Base-by-base conservation (phyloP, 2,797 vertebrate genomes). In the Tadarida brasiliensis region DNA sequence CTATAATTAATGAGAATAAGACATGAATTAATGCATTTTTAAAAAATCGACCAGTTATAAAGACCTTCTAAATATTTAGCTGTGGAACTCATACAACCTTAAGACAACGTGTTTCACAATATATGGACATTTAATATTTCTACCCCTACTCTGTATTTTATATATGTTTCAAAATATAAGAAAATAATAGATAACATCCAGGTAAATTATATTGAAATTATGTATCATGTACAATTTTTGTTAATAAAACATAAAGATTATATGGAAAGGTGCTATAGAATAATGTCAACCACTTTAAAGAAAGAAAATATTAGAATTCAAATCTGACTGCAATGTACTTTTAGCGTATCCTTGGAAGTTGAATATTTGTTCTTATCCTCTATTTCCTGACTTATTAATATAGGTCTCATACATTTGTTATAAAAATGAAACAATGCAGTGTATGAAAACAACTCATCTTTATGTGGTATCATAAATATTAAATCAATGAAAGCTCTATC, bases 51-150 rank as follows among this genome's bases (percentile, higher is more conserved):
- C 10, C 14, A 63, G 44, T 78, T 20, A 68, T 77, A 84, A 61
- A 76, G 3, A 76, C 30, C 86, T 93, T 81, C 44, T 65, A 56
- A 88, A 70, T 95, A 85, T 44, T 89, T 68, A 86, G 28, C 24
- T 54, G 28, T 74, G 67, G 28, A 73, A 89, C 8, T 89, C n/a
- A 35, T 49, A 15, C 8, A 44, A 57, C 2, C 11, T 95, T 63
- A 92, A 83, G 28, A 63, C 14, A 89, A 14, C 20, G 65, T 73
- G 11, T 63, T 90, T 59, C 14, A 59, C 12, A 65, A 6, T 80
- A 67, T 56, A 33, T 17, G 73, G 20, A 39, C 0, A 57, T 78
- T 78, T 68, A 68, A 65, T 65, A 73, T 33, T 84, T 65, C 11
- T 82, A 59, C 11, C 4, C 6, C 14, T 51, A 59, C 19, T 51